Conservation (phyloP, 2,797 vertebrate genomes). For the Florisuga fusca region DNA sequence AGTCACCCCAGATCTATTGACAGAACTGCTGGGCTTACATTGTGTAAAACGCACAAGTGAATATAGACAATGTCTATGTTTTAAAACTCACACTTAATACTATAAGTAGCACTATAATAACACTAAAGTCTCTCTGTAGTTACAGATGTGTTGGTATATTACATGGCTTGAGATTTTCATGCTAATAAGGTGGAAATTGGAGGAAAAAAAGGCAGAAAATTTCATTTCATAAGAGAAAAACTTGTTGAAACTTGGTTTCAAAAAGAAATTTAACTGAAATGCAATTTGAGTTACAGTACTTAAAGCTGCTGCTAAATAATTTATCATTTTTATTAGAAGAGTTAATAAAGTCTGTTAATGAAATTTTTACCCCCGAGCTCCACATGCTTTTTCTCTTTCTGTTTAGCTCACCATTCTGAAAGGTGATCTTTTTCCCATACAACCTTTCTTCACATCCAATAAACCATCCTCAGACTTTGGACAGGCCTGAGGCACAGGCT, state of each 20-base stretch:
- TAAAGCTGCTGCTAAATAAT: not conserved
- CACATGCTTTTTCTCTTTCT: not conserved
- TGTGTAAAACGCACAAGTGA: not conserved
- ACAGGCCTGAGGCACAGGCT: not conserved
- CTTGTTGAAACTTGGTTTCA: not conserved
- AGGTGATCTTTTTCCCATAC: not conserved
- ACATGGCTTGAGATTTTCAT: not conserved
- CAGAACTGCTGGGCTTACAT: not conserved
- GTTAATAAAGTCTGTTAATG: not conserved
- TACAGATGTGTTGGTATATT: not conserved
- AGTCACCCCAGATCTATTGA: not conserved
- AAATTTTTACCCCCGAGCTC: not conserved
- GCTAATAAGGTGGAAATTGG: not conserved
- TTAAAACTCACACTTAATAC: not conserved
- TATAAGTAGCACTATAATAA: not conserved
- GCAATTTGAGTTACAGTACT: not conserved
- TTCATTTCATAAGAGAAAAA: not conserved
- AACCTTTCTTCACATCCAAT: not conserved
- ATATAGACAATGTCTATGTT: not conserved
- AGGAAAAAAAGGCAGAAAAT: not conserved
- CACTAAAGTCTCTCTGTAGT: not conserved
- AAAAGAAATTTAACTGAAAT: conserved; percentile 13
- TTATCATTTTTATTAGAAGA: conserved; percentile 2
- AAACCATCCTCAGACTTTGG: not conserved
- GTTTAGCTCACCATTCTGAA: not conserved